phyloP scores from a whole-genome alignment of 2,888 invertebrate genomes.

The Acanthosoma haemorrhoidale region DNA sequence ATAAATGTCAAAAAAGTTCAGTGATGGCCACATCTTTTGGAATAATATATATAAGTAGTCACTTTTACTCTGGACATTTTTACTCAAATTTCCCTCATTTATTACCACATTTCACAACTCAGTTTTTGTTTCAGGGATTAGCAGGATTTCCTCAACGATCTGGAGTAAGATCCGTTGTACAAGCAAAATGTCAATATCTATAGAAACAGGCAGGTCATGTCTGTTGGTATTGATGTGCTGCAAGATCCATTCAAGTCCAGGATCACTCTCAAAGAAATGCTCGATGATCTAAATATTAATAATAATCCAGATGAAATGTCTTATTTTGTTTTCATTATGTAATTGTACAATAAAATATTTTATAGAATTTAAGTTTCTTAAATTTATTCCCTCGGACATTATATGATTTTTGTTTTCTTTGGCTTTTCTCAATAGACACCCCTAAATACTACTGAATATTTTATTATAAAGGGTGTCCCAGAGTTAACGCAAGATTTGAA shows the following conservation, averaged over 20 bases:
- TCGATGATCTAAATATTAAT: slow-evolving; percentile 81
- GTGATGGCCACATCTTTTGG: too few relatives aligned
- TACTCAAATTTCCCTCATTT: not conserved
- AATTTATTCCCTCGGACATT: too few relatives aligned
- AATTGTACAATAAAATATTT: too few relatives aligned
- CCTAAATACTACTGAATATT: too few relatives aligned
- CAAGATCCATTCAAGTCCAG: slow-evolving; percentile 63
- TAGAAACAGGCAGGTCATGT: slow-evolving; percentile 55
- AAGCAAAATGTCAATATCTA: slow-evolving; percentile 93
- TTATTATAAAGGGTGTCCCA: too few relatives aligned
- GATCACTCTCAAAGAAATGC: slow-evolving; percentile 86
- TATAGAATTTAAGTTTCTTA: too few relatives aligned
- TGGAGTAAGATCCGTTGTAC: slow-evolving; percentile 88
- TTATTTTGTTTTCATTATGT: too few relatives aligned
- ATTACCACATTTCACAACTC: not conserved
- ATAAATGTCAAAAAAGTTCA: not conserved
- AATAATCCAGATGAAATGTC: slow-evolving; percentile 60
- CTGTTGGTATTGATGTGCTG: slow-evolving; percentile 55
- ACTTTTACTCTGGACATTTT: too few relatives aligned
- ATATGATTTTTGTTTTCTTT: too few relatives aligned
- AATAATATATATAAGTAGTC: too few relatives aligned
- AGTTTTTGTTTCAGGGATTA: slow-evolving; percentile 62
- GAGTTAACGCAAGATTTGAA: too few relatives aligned
- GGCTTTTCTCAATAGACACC: too few relatives aligned
- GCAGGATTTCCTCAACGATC: slow-evolving; percentile 91